Evolutionary conservation across 1,140 invertebrate genomes (phyloP).

Genomic region (Cephus cinctus): DNA sequence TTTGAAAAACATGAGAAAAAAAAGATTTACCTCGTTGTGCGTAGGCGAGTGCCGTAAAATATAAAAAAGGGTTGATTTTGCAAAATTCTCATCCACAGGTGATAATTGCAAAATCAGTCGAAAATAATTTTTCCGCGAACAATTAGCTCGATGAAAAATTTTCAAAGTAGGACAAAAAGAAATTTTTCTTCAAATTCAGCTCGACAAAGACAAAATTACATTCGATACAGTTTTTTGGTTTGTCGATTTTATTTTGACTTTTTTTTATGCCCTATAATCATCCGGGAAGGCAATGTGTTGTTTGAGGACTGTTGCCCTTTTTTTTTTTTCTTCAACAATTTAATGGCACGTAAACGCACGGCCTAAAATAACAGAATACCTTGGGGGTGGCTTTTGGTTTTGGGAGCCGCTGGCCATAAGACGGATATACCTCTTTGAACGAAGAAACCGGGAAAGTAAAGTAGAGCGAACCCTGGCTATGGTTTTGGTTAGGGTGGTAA

Average conservation of each 20-base stretch:
- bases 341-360: neutral
- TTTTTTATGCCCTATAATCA: too few species aligned
- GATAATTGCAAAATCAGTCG: too few species aligned
- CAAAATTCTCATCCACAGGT: too few species aligned
- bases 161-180: too few species aligned
- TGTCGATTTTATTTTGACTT: too few species aligned
- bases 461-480: neutral
- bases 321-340: conserved; percentile 6
- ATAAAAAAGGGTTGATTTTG: too few species aligned
- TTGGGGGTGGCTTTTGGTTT: conserved; percentile 8
- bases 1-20: neutral
- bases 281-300: too few species aligned
- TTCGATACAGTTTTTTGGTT: too few species aligned
- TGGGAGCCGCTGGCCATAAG: conserved; percentile 14
- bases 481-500: conserved; percentile 9
- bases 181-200: too few species aligned
- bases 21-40: neutral
- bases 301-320: neutral
- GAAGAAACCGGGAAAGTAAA: conserved; percentile 2
- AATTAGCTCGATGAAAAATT: too few species aligned
- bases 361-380: conserved; percentile 9
- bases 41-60: neutral
- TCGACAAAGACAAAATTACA: too few species aligned
- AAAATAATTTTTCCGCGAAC: too few species aligned
- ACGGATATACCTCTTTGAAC: conserved; percentile 8